Conservation (phyloP, 2,888 invertebrate species). For the Clanis bilineata region DNA sequence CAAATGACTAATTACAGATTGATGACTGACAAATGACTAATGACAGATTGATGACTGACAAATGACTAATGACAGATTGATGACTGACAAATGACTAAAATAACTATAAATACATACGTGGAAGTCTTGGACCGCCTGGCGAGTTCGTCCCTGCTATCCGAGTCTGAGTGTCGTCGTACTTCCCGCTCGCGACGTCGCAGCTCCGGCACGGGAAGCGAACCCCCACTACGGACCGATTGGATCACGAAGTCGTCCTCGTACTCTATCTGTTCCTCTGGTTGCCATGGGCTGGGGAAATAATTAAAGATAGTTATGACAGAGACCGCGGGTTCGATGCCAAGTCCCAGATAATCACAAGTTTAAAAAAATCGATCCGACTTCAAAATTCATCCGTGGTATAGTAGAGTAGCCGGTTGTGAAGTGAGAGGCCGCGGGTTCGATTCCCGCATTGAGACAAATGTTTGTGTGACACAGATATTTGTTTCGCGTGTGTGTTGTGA, state of each 20-base stretch:
- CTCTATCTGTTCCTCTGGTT: constrained; percentile 92
- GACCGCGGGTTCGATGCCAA: too few species aligned
- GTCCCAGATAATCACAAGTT: too few species aligned
- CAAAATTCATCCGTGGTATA: too few species aligned
- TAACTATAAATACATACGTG: too few species aligned
- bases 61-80: too few species aligned
- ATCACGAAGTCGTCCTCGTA: constrained; percentile 92
- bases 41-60: neutral
- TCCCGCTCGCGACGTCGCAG: constrained; percentile 27
- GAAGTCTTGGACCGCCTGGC: constrained; percentile 55
- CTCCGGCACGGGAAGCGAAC: constrained; percentile 16
- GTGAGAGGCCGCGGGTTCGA: too few species aligned
- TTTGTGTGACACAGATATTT: too few species aligned
- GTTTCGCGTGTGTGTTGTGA: too few species aligned
- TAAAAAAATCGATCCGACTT: too few species aligned
- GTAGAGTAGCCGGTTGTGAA: too few species aligned
- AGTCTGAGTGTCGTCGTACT: constrained; percentile 47
- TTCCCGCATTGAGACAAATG: too few species aligned
- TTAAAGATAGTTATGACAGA: neutral
- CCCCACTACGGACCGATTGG: constrained; percentile 71
- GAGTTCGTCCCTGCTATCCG: constrained; percentile 59
- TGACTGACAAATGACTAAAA: constrained; percentile 29
- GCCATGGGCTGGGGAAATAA: constrained; percentile 89
- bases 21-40: neutral
- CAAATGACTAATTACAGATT: too few species aligned